Conservation (phyloP, 2,888 invertebrate genomes). For the Abscondita cerata region DNA sequence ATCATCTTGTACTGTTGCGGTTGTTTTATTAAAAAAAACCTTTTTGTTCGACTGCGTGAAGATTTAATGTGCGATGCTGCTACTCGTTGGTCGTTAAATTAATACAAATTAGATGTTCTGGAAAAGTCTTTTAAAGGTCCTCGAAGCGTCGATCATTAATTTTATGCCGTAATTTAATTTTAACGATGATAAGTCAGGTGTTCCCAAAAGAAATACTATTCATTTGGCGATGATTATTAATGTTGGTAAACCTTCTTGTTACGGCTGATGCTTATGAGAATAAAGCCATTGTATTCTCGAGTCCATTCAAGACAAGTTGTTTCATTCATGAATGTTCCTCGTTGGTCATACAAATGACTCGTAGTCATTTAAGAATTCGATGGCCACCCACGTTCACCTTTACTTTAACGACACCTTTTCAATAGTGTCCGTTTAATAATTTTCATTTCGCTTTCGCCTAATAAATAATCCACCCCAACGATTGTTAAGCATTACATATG, state of each 20-base stretch:
- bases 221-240: constrained; percentile 10
- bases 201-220: constrained; percentile 5
- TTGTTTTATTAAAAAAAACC: no score
- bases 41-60: no score
- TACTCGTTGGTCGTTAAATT: background rate
- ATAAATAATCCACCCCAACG: constrained; percentile 15
- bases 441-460: constrained; percentile 18
- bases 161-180: background rate
- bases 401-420: constrained; percentile 12
- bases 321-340: constrained; percentile 30
- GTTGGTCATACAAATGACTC: constrained; percentile 21
- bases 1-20: no score
- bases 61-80: no score
- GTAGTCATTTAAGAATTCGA: constrained; percentile 20
- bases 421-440: background rate
- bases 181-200: constrained; percentile 11
- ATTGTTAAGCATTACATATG: constrained; percentile 33
- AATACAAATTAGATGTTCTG: constrained; percentile 4
- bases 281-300: constrained; percentile 18
- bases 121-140: constrained; percentile 1
- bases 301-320: constrained; percentile 23
- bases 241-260: constrained; percentile 21
- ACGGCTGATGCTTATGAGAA: constrained; percentile 20
- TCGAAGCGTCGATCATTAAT: constrained; percentile 7
- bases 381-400: constrained; percentile 28